phyloP scores from a whole-genome alignment of 2,113 vertebrate genomes.

The Thunnus thynnus region DNA sequence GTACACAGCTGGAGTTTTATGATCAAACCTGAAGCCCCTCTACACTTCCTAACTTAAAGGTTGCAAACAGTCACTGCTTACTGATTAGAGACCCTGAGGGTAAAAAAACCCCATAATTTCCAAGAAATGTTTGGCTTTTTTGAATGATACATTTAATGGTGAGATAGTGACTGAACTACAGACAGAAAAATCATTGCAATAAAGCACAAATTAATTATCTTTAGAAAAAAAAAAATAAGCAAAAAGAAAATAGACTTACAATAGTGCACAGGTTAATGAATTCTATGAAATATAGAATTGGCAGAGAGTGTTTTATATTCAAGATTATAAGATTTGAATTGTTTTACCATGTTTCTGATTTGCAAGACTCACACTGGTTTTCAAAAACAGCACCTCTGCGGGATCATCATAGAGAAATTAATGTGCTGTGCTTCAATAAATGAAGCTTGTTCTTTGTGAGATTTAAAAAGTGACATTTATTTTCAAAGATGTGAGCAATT shows the following conservation, averaged over 20 bases:
- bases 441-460: background rate
- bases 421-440: background rate
- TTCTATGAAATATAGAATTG: background rate
- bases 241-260: background rate
- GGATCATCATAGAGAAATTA: background rate
- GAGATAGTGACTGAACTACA: background rate
- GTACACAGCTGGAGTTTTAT: slow-evolving; percentile 1
- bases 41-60: slow-evolving; percentile 11
- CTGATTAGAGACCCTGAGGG: background rate
- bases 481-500: background rate
- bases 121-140: background rate
- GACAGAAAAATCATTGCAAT: background rate
- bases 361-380: background rate
- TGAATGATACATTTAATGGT: background rate
- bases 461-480: background rate
- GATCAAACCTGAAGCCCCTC: background rate
- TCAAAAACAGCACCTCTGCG: background rate
- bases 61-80: background rate
- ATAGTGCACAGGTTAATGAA: background rate
- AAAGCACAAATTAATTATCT: background rate
- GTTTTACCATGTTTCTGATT: too few species aligned
- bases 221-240: background rate
- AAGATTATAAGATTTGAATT: background rate
- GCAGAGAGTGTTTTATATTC: too few species aligned
- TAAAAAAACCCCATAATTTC: background rate